Evolutionary conservation across 23 tunicate genomes (phyloP), one percentile per base, ranked within the genome.

Genomic region (Botrylloides violaceus): DNA sequence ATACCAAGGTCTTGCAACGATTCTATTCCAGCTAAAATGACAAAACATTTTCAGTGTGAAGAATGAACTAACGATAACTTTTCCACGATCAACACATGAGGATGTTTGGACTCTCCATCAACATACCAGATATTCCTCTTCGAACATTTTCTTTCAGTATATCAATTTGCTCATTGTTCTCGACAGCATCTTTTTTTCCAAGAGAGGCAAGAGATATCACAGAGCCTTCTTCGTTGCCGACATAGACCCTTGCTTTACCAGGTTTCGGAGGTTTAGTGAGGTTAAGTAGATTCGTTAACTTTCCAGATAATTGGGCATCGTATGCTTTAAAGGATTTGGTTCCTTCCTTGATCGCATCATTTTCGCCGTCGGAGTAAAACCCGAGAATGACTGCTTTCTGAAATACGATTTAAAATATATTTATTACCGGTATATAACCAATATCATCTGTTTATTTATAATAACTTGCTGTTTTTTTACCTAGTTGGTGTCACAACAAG

Each of bases 71-170:
- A 58, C 48, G 58, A 3, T 43, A 20, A 19, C 66, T 25, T 0
- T 23, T 61, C 29, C 25, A 22, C 27, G 18, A 18, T 61, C 0
- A 22, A 61, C 27, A 20, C 21, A 20, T 22, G 53, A 1, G 9
- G 0, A 18, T 12, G 20, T 29, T n/a, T n/a, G n/a, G n/a, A n/a
- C n/a, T n/a, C n/a, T n/a, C n/a, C n/a, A n/a, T 1, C 1, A 15
- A 9, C 49, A 37, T 37, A 80, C 94, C 94, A 59, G 79, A 72
- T 20, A 80, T 64, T 53, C 73, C 95, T 2, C 22, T 56, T 30
- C 95, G 47, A 26, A 76, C 53, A 68, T 80, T 87, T 75, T 87
- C 95, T 47, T 61, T 87, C 71, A 49, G 32, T 31, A 59, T 76
- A 80, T 87, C 86, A 0, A 76, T 6, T 38, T 66, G 26, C 68